Evolutionary conservation across 2,888 invertebrate genomes (phyloP), one percentile per base, ranked within the genome.

Genomic region (Chalcis sispes): DNA sequence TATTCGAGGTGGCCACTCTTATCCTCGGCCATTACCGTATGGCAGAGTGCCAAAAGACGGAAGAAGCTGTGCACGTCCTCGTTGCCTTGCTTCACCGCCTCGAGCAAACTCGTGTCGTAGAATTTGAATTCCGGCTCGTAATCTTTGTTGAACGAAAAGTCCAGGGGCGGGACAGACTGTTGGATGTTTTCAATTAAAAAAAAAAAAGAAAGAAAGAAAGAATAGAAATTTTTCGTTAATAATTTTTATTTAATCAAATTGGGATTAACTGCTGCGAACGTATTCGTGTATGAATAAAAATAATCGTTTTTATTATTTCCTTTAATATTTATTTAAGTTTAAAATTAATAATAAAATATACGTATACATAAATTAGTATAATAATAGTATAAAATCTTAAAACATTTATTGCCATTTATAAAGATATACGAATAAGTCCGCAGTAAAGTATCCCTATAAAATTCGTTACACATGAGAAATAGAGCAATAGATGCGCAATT

Each of bases 21-120:
- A 83, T 94, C 94, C 85, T 97, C 98, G 0, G 98, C 96, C 99
- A 99, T 99, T 66, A 99, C 99, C 1, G 99, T 99, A 88, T 99
- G 99, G 88, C 99, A 99, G 40, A 99, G 91, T 1, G 99, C 96
- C 80, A 99, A 91, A 73, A 98, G 90, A 50, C 95, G 93, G 91
- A 98, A 98, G 91, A 98, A 98, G 85, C 93, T 94, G 87, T 95
- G 94, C 50, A 94, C 94, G 85, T 95, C 92, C 58, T 90, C 89
- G 86, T 97, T 94, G 75, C 94, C 93, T 46, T 92, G 90, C 81
- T 91, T 91, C 56, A 98, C 96, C 15, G 96, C 96, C 74, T 96
- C 95, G 83, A 98, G 89, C 71, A 99, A 90, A 56, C 93, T 92
- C 74, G 92, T 90, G 90, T 99, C 99, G 90, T 95, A 99, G 91